Percentiles rank a stretch among this genome's conserved stretches.
phyloP scores from a whole-genome alignment of 1,140 invertebrate species.

The Sycobia sp. region DNA sequence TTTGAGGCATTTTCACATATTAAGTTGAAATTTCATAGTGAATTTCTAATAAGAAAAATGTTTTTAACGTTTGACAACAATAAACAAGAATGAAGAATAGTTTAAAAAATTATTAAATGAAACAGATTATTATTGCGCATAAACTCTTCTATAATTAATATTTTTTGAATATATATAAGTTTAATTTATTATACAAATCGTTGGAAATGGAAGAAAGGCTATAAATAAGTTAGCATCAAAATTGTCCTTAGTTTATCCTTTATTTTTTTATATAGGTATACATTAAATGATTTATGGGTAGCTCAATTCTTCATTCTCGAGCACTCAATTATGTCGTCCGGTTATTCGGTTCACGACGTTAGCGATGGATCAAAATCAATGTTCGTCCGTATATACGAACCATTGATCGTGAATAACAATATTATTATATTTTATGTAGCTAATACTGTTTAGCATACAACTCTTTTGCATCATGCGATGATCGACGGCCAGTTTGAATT shows the following conservation, averaged over 20 bases:
- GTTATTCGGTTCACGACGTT: background rate
- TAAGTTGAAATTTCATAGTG: too few relatives aligned
- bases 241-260: background rate
- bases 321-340: too few relatives aligned
- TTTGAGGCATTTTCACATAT: too few relatives aligned
- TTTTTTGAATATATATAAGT: too few relatives aligned
- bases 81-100: too few relatives aligned
- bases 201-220: background rate
- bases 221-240: background rate
- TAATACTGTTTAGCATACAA: slow-evolving; percentile 7
- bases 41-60: too few relatives aligned
- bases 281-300: slow-evolving; percentile 26
- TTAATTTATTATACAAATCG: too few relatives aligned
- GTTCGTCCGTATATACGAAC: slow-evolving; percentile 17
- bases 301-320: slow-evolving; percentile 5
- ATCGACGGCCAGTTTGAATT: slow-evolving; percentile 9
- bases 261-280: slow-evolving; percentile 27
- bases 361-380: background rate
- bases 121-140: too few relatives aligned
- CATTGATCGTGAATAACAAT: slow-evolving; percentile 10
- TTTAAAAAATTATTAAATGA: too few relatives aligned
- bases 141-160: too few relatives aligned
- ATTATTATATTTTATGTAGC: too few relatives aligned
- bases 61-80: background rate
- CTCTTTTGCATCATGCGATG: slow-evolving; percentile 17